Conservation (phyloP, 1,140 invertebrate genomes). For the Pachyrhynchus sulphureomaculatus region DNA sequence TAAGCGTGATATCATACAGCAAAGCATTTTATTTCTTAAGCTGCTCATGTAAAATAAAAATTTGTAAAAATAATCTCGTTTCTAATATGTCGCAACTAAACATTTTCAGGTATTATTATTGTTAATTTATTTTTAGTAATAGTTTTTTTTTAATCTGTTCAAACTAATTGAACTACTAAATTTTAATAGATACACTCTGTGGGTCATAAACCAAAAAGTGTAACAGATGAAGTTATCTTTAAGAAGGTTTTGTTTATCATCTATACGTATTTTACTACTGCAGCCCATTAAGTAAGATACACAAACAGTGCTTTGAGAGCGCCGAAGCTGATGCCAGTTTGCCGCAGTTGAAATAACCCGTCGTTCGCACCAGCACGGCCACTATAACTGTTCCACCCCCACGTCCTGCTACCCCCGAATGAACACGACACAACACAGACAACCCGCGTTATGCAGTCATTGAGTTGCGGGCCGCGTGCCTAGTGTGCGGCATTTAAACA, state of each 20-base stretch:
- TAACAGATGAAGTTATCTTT: slow-evolving; percentile 25
- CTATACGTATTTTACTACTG: slow-evolving; percentile 31
- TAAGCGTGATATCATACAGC: too few relatives aligned
- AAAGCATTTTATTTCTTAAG: too few relatives aligned
- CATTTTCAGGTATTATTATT: too few relatives aligned
- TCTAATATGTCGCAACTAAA: too few relatives aligned
- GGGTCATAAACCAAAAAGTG: slow-evolving; percentile 14
- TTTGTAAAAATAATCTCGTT: too few relatives aligned
- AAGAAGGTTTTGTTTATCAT: slow-evolving; percentile 29
- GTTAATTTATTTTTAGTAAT: too few relatives aligned
- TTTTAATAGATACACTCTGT: too few relatives aligned
- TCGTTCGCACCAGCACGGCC: slow-evolving; percentile 44
- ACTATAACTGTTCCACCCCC: slow-evolving; percentile 41
- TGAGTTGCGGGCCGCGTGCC: slow-evolving; percentile 47
- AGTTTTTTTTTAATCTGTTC: too few relatives aligned
- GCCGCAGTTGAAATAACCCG: slow-evolving; percentile 48
- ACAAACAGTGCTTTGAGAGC: slow-evolving; percentile 44
- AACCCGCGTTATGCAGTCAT: slow-evolving; percentile 47
- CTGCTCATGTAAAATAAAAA: too few relatives aligned
- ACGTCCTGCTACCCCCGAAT: slow-evolving; percentile 40
- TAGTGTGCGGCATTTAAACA: slow-evolving; percentile 36
- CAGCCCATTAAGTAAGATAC: slow-evolving; percentile 33
- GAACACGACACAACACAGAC: slow-evolving; percentile 44
- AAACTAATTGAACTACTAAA: too few relatives aligned
- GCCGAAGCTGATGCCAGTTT: slow-evolving; percentile 46